Base-by-base conservation (phyloP, 2,797 vertebrate genomes). In the Enteromius anoplus region DNA sequence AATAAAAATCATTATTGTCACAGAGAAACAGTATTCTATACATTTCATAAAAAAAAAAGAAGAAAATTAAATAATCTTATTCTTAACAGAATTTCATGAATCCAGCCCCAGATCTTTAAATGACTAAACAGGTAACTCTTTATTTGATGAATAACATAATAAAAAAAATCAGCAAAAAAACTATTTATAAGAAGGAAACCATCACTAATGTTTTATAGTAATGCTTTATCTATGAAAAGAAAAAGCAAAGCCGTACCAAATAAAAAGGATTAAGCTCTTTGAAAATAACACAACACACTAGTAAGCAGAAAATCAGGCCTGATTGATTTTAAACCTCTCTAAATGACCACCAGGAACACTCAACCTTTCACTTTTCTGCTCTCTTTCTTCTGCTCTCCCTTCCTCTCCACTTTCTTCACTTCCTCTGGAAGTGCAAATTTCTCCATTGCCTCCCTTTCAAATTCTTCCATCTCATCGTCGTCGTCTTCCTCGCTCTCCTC, bases 391-490 rank as follows among this genome's bases (percentile, higher is more conserved):
- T 73, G 21, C 47, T 92, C 89, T 91, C 89, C 7, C 76, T 92
- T 92, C 66, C 80, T 80, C 53, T 53, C 55, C 70, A 88, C 88
- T 70, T 85, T 88, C 21, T 78, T 90, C 70, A 85, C 89, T 37
- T 53, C 81, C 69, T 69, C 85, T 2, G 85, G 84, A 51, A 88
- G 64, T 15, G 88, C 80, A 88, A 96, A 96, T 88, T 26, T 93
- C 71, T 88, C 85, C 88, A 95, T 80, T 1, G 92, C 93, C 29
- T 95, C 93, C 8, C 21, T 86, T 84, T 92, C 92, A 70, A 96
- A 95, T 29, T 40, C 88, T 3, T 95, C 93, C 93, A 96, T 94
- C 81, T 94, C 94, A 0, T 94, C 88, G 0, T 78, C 58, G 1
- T 78, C 45, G 9, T 42, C 69, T 12, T 95, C 92, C 1, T 45